These are phyloP conservation scores for Notoglanidium macrostoma DNA, from an alignment of 2,797 vertebrate species.

Conservation along the genomic window DNA sequence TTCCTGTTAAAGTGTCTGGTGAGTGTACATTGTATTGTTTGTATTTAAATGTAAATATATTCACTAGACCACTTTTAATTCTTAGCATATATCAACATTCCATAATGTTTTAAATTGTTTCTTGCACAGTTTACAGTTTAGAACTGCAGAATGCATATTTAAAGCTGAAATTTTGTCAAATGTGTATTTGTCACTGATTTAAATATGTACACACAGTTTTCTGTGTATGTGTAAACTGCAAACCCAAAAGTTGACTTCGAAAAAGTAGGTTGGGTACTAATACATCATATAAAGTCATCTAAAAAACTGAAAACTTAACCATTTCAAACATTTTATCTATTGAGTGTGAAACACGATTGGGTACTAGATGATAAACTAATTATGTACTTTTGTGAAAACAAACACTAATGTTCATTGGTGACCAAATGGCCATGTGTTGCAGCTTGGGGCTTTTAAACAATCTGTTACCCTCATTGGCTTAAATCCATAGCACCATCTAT, in stretches of 20 bases:
- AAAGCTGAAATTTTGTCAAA: neutral
- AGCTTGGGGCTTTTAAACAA: slow-evolving; percentile 3
- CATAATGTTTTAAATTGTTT: neutral
- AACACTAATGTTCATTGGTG: neutral
- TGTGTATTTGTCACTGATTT: neutral
- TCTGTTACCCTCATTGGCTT: slow-evolving; percentile 12
- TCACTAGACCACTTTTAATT: neutral
- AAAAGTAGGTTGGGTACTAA: neutral
- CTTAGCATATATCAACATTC: neutral
- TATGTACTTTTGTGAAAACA: neutral
- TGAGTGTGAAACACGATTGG: neutral
- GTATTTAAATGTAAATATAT: neutral
- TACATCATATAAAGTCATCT: neutral
- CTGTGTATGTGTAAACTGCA: neutral
- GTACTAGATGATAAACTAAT: neutral
- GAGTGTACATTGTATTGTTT: neutral
- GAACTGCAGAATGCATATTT: neutral
- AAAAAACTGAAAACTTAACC: neutral
- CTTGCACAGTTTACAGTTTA: neutral
- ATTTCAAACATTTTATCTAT: neutral
- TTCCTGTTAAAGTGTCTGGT: neutral
- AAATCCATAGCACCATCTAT: slow-evolving; percentile 40
- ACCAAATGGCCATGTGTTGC: neutral
- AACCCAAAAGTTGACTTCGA: neutral
- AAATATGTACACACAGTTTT: neutral